A percentile compares a stretch with the other conserved stretches of the same genome.
These are phyloP conservation scores for Phodopus roborovskii DNA, from an alignment of 2,113 vertebrate genomes.

Conservation along the genomic window DNA sequence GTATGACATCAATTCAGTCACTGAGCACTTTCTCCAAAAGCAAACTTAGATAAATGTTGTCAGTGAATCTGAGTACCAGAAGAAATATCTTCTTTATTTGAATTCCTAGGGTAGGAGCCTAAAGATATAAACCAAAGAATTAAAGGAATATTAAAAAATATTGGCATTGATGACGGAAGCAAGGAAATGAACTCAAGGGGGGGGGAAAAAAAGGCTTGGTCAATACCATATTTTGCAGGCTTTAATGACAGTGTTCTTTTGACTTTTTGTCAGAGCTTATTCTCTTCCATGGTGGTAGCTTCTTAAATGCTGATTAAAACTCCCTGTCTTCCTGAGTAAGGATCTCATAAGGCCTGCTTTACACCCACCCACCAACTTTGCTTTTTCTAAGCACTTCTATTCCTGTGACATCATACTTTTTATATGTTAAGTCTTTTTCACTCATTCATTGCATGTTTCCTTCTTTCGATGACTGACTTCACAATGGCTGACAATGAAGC, in stretches of 20 bases:
- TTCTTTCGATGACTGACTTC: not conserved
- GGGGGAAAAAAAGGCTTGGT: not conserved
- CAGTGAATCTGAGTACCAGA: not conserved
- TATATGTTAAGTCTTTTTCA: not conserved
- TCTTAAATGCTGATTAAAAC: not conserved
- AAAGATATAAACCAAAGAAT: conserved; percentile 12
- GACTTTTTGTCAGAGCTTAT: not conserved
- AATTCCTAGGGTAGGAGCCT: not conserved
- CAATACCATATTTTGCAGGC: not conserved
- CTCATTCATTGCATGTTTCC: not conserved
- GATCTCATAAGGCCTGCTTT: not conserved
- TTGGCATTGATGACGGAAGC: not conserved
- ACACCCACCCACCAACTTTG: not conserved
- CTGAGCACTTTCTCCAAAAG: not conserved
- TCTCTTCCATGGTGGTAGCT: not conserved
- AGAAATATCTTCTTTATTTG: not conserved
- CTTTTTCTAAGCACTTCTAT: not conserved
- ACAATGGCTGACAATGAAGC: not conserved
- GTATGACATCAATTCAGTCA: not conserved
- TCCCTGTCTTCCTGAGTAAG: not conserved
- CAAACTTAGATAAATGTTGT: not conserved
- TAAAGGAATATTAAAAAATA: not conserved
- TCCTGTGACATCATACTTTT: not conserved
- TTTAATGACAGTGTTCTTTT: no score
- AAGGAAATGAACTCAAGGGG: conserved; percentile 5